Evolutionary conservation across 1,140 invertebrate genomes (phyloP).

Genomic region (Drosophila sechellia): DNA sequence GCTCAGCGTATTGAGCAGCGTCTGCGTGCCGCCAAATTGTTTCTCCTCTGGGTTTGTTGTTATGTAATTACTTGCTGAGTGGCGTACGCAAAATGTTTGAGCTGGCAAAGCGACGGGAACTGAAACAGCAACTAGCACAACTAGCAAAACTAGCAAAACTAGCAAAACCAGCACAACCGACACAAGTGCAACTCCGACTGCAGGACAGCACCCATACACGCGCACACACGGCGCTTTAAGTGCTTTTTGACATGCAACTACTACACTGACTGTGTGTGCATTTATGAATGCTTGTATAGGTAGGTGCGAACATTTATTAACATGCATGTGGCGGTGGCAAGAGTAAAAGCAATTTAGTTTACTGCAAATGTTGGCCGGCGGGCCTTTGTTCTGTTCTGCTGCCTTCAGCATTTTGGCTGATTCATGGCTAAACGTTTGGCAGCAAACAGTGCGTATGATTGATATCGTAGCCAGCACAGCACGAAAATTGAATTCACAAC

Average conservation of each 20-base stretch:
- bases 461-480: slow-evolving; percentile 52
- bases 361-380: slow-evolving; percentile 68
- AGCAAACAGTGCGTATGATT: slow-evolving; percentile 80
- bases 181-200: slow-evolving; percentile 4
- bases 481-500: slow-evolving; percentile 61
- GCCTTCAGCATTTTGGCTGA: slow-evolving; percentile 71
- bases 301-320: slow-evolving; percentile 81
- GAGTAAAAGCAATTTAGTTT: slow-evolving; percentile 81
- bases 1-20: slow-evolving; percentile 1
- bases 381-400: slow-evolving; percentile 52
- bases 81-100: slow-evolving; percentile 76
- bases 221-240: slow-evolving; percentile 46
- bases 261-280: slow-evolving; percentile 18
- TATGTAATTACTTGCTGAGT: slow-evolving; percentile 76
- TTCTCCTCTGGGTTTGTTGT: slow-evolving; percentile 44
- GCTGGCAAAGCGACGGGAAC: slow-evolving; percentile 42
- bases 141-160: too few relatives aligned
- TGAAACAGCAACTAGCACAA: slow-evolving; percentile 24
- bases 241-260: slow-evolving; percentile 78
- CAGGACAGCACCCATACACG: slow-evolving; percentile 23
- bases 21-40: background rate
- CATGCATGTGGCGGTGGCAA: slow-evolving; percentile 56
- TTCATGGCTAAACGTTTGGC: slow-evolving; percentile 74
- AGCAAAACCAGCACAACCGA: background rate
- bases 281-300: slow-evolving; percentile 29